Base-by-base conservation (phyloP, 2,113 vertebrate species). In the Melanerpes formicivorus region DNA sequence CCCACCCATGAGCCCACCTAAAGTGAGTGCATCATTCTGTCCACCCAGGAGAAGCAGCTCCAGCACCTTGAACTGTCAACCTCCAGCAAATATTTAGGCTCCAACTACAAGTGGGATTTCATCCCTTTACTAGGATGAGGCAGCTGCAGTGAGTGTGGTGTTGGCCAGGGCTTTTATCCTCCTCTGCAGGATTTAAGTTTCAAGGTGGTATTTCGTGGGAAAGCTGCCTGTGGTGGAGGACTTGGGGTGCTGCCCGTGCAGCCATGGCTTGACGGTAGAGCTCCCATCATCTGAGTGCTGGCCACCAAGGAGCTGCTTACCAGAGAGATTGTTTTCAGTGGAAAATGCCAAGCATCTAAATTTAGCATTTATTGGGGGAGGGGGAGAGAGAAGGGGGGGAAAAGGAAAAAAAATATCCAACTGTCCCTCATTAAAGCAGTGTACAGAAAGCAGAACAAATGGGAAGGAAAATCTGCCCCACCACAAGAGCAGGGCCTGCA, bases 11-110 rank as follows among this genome's bases (percentile, higher is more conserved):
- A 85, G 56, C 27, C 0, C 0, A 30, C 23, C 27, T 34, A 46
- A 32, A 3, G 27, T 30, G 11, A 0, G 0, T 11, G 9, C 34
- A 7, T 37, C 18, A 0, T 2, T 12, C 21, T 62, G 18, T 22
- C 52, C 34, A 63, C 27, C 74, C 12, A 10, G 18, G 29, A 87
- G 58, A 26, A 44, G 12, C 26, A 10, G 27, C 46, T 46, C 50
- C n/a, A 17, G 63, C 14, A 55, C 23, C 0, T 58, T 23, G 19
- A 14, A 8, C 21, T 37, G 8, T 37, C 37, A 37, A 37, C 37
- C 37, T 37, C 37, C 10, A 37, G 37, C 37, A 37, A 37, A 37
- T 37, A 37, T 37, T 37, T 37, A 37, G 37, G 37, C 37, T 37
- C 37, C 37, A 37, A 37, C 37, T 37, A 37, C 37, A 37, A 9